Percentiles rank a stretch among this genome's conserved stretches.
phyloP scores from a whole-genome alignment of 2,888 invertebrate genomes.

The Xanthorhoe spadicearia region DNA sequence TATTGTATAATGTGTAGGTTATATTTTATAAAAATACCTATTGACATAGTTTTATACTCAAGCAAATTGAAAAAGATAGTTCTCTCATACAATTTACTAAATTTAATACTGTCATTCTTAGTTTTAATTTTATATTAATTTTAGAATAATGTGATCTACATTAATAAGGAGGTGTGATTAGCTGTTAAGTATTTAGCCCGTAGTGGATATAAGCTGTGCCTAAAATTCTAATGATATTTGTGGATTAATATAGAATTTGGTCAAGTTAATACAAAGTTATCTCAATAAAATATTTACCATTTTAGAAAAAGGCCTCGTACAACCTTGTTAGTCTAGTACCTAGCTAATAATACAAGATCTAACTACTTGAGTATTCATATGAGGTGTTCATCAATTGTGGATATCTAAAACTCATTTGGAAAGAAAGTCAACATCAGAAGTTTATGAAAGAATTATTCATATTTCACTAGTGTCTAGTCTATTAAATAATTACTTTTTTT shows the following conservation, averaged over 20 bases:
- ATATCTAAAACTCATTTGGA: neutral
- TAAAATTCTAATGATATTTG: conserved; percentile 68
- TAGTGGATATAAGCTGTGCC: conserved; percentile 49
- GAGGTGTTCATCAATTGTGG: neutral
- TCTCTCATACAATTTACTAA: neutral
- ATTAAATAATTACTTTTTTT: no score
- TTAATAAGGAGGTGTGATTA: neutral
- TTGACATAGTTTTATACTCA: neutral
- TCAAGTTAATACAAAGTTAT: conserved; percentile 45
- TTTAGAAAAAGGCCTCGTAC: conserved; percentile 10
- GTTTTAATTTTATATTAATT: neutral
- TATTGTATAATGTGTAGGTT: neutral
- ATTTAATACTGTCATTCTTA: neutral
- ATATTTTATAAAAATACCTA: conserved; percentile 5
- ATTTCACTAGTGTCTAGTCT: no score
- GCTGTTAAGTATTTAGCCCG: conserved; percentile 3
- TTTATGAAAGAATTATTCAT: neutral
- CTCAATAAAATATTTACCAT: conserved; percentile 4
- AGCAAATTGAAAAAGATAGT: neutral
- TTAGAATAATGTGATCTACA: neutral
- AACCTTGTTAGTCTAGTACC: conserved; percentile 1
- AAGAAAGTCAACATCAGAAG: neutral
- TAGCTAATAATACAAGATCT: conserved; percentile 11
- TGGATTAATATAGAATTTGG: conserved; percentile 71
- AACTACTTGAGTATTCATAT: conserved; percentile 8